Conservation (phyloP, 2,888 invertebrate genomes). For the Phengaris arion region DNA sequence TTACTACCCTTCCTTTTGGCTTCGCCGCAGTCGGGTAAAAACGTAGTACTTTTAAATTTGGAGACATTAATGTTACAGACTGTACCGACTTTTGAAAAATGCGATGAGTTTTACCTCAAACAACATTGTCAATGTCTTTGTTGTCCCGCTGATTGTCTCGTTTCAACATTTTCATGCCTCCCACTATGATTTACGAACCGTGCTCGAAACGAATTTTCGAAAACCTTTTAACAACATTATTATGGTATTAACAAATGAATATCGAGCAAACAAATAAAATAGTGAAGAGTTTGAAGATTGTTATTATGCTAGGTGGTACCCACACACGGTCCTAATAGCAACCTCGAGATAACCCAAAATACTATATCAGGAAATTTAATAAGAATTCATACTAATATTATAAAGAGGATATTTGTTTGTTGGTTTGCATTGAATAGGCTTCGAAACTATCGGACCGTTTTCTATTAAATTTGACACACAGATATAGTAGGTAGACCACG, state of each 20-base stretch:
- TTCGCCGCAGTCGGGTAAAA: too few species aligned
- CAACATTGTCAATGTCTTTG: slow-evolving; percentile 8
- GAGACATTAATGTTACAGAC: slow-evolving; percentile 28
- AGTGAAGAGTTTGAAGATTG: not conserved
- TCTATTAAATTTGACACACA: too few species aligned
- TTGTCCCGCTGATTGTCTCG: not conserved
- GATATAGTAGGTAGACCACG: too few species aligned
- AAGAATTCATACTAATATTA: not conserved
- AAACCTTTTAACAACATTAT: slow-evolving; percentile 17
- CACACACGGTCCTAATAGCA: not conserved
- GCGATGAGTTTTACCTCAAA: not conserved
- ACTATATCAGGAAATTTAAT: not conserved
- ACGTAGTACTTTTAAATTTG: too few species aligned
- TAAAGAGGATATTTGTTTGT: too few species aligned
- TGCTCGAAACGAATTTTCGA: not conserved
- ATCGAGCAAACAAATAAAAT: not conserved
- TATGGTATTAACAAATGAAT: not conserved
- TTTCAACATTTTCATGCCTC: slow-evolving; percentile 11
- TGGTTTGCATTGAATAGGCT: too few species aligned
- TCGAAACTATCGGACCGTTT: too few species aligned
- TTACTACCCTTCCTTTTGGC: too few species aligned
- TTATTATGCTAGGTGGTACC: not conserved
- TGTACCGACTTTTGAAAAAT: slow-evolving; percentile 2
- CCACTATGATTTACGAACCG: not conserved
- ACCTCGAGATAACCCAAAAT: not conserved